Base-by-base conservation (phyloP, 2,797 vertebrate genomes). In the Coluber constrictor region DNA sequence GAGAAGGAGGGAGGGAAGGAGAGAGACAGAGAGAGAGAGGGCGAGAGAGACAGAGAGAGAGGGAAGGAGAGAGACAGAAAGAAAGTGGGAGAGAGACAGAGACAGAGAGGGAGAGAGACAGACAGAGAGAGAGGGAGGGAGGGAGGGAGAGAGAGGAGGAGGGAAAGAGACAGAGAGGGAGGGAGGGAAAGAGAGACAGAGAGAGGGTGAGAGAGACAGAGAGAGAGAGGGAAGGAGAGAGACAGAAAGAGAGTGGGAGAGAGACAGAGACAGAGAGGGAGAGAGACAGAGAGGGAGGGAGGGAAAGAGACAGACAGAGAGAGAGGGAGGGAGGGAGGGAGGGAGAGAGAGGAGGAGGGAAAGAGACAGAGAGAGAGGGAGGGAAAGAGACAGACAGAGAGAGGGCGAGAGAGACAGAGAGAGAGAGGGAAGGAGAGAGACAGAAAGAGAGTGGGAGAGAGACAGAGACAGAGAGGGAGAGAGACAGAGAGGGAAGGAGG, bases 361-460 rank as follows among this genome's bases (percentile, higher is more conserved):
- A 15, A 18, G 16, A 5, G 2, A 18, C 15, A 57, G 4, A 5
- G 15, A 20, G 0, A 1, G 3, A 57, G 56, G 15, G 55, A 1
- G 4, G 13, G 16, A 1, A 5, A 15, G 1, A 1, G 0, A n/a
- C n/a, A n/a, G n/a, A n/a, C n/a, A n/a, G 15, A 56, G 15, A 16
- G 15, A 5, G 1, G 2, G 20, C 7, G 18, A 7, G 20, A 59
- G 57, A 6, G 5, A 18, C 5, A 1, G 6, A 2, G 5, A 5
- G 16, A 20, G 57, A 18, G 4, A 57, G 4, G 1, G 5, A 8
- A n/a, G n/a, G 20, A 23, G 6, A 7, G 57, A 2, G 20, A 23
- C 2, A 18, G 1, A 1, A 5, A 6, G 57, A 4, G 5, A 0
- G 5, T 2, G 18, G 1, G 57, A 59, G 5, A 9, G 2, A 25